Evolutionary conservation across 2,797 vertebrate species (phyloP), one percentile per base, ranked within the genome.

Genomic region (Amphiprion clarkii): DNA sequence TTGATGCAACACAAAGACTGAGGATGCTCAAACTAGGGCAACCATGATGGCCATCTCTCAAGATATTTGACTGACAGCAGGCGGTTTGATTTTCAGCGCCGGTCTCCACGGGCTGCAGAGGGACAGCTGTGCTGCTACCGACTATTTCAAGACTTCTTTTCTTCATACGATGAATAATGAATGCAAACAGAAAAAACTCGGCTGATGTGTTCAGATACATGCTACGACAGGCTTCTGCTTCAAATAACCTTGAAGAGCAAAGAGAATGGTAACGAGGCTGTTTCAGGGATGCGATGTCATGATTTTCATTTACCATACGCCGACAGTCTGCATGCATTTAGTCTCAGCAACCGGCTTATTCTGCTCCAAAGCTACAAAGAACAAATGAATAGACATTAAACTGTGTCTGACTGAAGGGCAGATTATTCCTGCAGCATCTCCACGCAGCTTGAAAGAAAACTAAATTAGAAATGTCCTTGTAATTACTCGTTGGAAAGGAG

Each of bases 401-500:
- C 1, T 65, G 71, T 49, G 59, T 67, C 49, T 66, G 73, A 66
- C 74, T 71, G 58, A 64, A 75, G 63, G 69, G 68, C 62, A 78
- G 58, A 69, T 74, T 62, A 29, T 57, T 79, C 56, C 64, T 67
- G 56, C 27, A 19, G 65, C 58, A 42, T 65, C 68, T 61, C 55
- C 66, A 12, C n/a, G 3, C 62, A 68, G 70, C 73, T 57, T 59
- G 29, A 72, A 66, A 57, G 44, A 65, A 71, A 71, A 29, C 46
- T 17, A 49, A 78, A 76, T 82, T 71, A 78, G 53, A 76, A 78
- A 78, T 11, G 62, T 84, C 71, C 58, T 64, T 63, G 77, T 76
- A 79, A 74, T 79, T 68, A 66, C 74, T 81, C 14, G 61, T 53
- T 49, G 55, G 52, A 62, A 57, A 54, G 54, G 19, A 60, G 70